phyloP scores from a whole-genome alignment of 2,797 vertebrate species.

The Scleropages formosus region DNA sequence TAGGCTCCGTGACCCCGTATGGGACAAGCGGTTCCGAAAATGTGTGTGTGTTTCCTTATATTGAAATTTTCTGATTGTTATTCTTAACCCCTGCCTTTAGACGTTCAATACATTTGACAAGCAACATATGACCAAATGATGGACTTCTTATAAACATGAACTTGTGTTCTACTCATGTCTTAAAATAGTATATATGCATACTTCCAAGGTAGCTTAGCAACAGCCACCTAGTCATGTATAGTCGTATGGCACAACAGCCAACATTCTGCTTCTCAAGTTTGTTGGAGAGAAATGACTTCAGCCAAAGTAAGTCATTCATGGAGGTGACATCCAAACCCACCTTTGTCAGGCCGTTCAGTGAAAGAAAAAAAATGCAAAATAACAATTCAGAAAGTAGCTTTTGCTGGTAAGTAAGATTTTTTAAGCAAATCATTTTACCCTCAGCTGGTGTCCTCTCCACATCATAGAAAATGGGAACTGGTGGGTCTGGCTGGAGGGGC shows the following conservation, averaged over 20 bases:
- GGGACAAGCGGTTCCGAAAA: no score
- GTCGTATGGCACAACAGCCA: neutral
- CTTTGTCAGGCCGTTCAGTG: no score
- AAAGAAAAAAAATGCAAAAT: no score
- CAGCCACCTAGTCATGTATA: constrained; percentile 43
- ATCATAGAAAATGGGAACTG: neutral
- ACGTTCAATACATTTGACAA: neutral
- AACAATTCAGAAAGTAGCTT: neutral
- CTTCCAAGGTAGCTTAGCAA: constrained; percentile 61
- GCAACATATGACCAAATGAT: constrained; percentile 24
- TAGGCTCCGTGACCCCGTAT: no score
- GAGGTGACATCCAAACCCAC: neutral
- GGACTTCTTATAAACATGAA: constrained; percentile 23
- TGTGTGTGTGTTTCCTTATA: no score
- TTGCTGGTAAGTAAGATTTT: no score
- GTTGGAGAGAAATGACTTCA: neutral
- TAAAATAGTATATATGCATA: constrained; percentile 41
- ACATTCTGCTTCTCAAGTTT: neutral
- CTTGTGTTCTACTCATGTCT: constrained; percentile 32
- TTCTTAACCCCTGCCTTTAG: neutral
- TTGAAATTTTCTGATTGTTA: no score
- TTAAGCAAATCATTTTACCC: neutral
- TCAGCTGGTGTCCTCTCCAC: neutral
- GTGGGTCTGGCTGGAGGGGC: neutral
- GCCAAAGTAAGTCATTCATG: neutral